Evolutionary conservation across 2,888 invertebrate genomes (phyloP).

Genomic region (Drosophila longiperda): DNA sequence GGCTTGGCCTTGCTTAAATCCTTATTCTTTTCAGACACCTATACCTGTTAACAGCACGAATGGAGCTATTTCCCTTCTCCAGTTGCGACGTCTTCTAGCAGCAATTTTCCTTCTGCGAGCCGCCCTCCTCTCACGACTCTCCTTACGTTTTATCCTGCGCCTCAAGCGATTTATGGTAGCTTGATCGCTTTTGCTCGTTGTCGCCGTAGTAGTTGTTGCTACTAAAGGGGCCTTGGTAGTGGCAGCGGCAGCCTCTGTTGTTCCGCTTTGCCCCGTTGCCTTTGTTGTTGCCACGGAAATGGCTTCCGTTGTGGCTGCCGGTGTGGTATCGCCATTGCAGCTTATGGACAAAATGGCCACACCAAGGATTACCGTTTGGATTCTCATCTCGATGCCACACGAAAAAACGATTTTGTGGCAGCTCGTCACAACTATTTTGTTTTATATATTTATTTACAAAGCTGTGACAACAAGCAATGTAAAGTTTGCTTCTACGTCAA

Average conservation of each 20-base stretch:
- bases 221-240: no score
- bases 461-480: not conserved
- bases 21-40: not conserved
- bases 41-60: not conserved
- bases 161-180: not conserved
- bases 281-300: no score
- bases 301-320: no score
- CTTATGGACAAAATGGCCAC: not conserved
- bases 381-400: not conserved
- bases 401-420: not conserved
- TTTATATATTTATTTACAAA: not conserved
- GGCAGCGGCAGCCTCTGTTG: no score
- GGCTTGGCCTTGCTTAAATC: not conserved
- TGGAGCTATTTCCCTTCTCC: no score
- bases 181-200: not conserved
- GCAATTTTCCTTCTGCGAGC: not conserved
- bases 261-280: no score
- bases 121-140: not conserved
- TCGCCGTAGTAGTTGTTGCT: not conserved
- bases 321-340: no score
- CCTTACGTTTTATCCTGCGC: not conserved
- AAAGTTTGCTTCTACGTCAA: no score
- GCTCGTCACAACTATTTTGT: not conserved
- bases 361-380: not conserved
- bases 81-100: no score